Conservation (phyloP, 2,797 vertebrate genomes). For the Glyptemys insculpta region DNA sequence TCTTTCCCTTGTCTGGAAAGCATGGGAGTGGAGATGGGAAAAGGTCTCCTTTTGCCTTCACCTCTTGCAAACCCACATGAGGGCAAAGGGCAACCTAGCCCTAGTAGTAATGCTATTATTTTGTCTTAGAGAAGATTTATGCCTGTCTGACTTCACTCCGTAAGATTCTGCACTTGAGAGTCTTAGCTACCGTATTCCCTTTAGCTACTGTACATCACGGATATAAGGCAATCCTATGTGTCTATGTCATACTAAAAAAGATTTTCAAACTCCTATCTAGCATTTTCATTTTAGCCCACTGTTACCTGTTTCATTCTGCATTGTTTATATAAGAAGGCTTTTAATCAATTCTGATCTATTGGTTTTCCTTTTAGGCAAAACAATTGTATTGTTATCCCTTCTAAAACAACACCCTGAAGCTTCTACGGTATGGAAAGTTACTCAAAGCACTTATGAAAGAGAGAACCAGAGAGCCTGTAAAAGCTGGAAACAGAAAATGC, state of each 20-base stretch:
- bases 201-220: not conserved
- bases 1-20: not conserved
- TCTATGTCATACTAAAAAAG: not conserved
- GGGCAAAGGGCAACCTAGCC: not conserved
- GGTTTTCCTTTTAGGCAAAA: slow-evolving; percentile 49
- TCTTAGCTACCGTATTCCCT: not conserved
- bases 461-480: not conserved
- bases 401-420: slow-evolving; percentile 42
- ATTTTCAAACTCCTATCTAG: slow-evolving; percentile 31
- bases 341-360: slow-evolving; percentile 42
- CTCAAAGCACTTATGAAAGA: not conserved
- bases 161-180: not conserved
- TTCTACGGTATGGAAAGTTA: slow-evolving; percentile 9
- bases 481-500: slow-evolving; percentile 7
- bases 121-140: not conserved
- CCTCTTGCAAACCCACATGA: not conserved
- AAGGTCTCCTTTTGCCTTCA: not conserved
- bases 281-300: slow-evolving; percentile 53
- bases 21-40: not conserved
- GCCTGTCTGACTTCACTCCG: slow-evolving; percentile 3
- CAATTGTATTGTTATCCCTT: slow-evolving; percentile 33
- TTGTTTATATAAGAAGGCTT: slow-evolving; percentile 8
- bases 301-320: slow-evolving; percentile 12
- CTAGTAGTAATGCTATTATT: not conserved
- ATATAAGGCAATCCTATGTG: not conserved